Evolutionary conservation across 2,888 invertebrate species (phyloP), one percentile per base, ranked within the genome.

Genomic region (Seladonia tumulorum): DNA sequence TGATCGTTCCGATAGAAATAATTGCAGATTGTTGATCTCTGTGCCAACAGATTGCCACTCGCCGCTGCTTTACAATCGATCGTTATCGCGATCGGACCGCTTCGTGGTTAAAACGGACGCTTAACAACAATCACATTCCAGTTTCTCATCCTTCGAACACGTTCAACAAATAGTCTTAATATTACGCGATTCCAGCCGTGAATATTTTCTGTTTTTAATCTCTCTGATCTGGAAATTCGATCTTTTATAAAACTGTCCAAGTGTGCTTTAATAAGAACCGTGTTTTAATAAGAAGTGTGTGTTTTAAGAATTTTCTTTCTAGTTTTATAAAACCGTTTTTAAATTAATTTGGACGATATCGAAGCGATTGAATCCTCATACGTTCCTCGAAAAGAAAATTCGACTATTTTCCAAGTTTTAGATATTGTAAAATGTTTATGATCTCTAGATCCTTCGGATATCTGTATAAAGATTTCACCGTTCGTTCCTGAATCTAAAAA

Each of bases 41-140:
- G 57, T 83, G 81, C 82, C 47, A 73, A 53, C 42, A 10, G 7
- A 35, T 25, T 71, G 78, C 45, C 76, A 45, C 73, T 47, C 66
- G 57, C 73, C 60, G 72, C 53, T 18, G 25, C 39, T 22, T 68
- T 68, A 39, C 68, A 68, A 68, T 35, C 47, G 70, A 79, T 76
- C 29, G 45, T 39, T 68, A 42, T 53, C 18, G 29, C 72, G 42
- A 68, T 70, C 68, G 29, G 63, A 16, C 29, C 16, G 14, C 22
- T 68, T 70, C 45, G 14, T 79, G 39, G 47, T 72, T 76, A 63
- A 68, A 81, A 79, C 77, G 10, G 72, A 73, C 77, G 80, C 29
- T 87, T 84, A 84, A 87, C 84, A 70, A 80, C 73, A 75, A 77
- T 79, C 80, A 53, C 10, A 39, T 74, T 78, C 29, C 39, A 14